These are phyloP conservation scores for Callorhinus ursinus DNA, from an alignment of 2,113 vertebrate species.

Conservation along the genomic window DNA sequence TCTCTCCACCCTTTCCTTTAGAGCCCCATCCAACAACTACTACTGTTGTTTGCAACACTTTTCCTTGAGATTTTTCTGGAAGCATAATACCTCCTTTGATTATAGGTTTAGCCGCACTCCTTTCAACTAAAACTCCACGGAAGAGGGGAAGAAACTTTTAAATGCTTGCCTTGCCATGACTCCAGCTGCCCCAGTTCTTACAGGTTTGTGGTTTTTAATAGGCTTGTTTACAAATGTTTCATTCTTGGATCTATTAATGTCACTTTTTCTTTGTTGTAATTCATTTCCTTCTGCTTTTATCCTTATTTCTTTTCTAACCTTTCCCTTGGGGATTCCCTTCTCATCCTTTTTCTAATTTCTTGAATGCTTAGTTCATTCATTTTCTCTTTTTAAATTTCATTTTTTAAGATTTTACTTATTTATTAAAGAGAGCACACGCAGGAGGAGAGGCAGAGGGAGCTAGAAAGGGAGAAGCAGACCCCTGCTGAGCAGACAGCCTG, in stretches of 20 bases:
- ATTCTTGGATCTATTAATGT: not conserved
- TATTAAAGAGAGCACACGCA: too few relatives aligned
- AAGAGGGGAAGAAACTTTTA: not conserved
- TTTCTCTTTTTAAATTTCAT: not conserved
- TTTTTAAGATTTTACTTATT: too few relatives aligned
- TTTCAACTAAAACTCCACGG: not conserved
- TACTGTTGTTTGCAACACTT: not conserved
- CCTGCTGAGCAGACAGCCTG: too few relatives aligned
- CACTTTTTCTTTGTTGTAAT: conserved; percentile 12
- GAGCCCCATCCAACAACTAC: not conserved
- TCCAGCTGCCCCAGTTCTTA: not conserved
- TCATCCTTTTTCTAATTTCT: not conserved
- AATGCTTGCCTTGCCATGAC: not conserved
- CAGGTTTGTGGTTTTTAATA: not conserved
- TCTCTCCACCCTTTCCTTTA: not conserved
- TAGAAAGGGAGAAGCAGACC: too few relatives aligned
- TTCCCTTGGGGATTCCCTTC: not conserved
- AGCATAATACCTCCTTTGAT: not conserved
- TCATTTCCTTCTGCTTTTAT: not conserved
- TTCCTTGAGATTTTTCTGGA: not conserved
- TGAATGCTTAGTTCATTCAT: not conserved
- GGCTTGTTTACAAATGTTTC: not conserved
- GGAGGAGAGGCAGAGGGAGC: too few relatives aligned
- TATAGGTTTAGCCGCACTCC: not conserved
- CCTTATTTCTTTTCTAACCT: not conserved